A percentile compares a stretch with the other conserved stretches of the same genome.
Conservation (phyloP, 2,797 vertebrate genomes). For the Psittacula echo region DNA sequence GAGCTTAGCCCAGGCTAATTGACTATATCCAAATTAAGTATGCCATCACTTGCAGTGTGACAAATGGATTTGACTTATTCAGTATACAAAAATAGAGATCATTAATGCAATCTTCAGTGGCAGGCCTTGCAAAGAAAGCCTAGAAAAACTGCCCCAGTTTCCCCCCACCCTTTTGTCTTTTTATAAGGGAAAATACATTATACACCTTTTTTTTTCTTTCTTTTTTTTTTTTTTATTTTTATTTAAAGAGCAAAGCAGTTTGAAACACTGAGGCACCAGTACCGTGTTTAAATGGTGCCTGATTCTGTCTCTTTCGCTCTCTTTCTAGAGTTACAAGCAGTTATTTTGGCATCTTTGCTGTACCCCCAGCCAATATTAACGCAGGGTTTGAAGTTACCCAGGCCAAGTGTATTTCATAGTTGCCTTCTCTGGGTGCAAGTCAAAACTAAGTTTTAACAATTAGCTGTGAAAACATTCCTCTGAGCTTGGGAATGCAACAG, state of each 20-base stretch:
- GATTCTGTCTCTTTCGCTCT: conserved; percentile 40
- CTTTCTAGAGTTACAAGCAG: conserved; percentile 65
- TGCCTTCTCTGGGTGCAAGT: conserved; percentile 84
- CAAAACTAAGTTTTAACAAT: conserved; percentile 86
- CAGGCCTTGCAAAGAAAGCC: conserved; percentile 81
- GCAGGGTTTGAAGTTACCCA: conserved; percentile 85
- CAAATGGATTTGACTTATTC: conserved; percentile 99
- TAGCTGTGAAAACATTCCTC: conserved; percentile 80
- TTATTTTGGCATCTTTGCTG: conserved; percentile 63
- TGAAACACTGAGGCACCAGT: conserved; percentile 37
- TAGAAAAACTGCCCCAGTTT: conserved; percentile 78
- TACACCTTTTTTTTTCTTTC: conserved; percentile 1
- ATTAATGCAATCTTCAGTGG: conserved; percentile 94
- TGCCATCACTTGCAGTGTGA: conserved; percentile 99
- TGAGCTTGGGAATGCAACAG: conserved; percentile 78
- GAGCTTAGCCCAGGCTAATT: conserved; percentile 99
- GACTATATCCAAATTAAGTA: conserved; percentile 99
- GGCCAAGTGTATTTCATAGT: conserved; percentile 85
- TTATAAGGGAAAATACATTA: conserved; percentile 63
- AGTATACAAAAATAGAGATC: conserved; percentile 99
- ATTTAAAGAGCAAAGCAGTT: conserved; percentile 21
- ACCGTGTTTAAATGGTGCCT: conserved; percentile 25
- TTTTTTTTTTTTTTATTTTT: neutral
- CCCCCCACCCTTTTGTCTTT: conserved; percentile 62
- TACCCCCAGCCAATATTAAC: conserved; percentile 78